Evolutionary conservation across 2,113 vertebrate species (phyloP).

Genomic region (Spea bombifrons): DNA sequence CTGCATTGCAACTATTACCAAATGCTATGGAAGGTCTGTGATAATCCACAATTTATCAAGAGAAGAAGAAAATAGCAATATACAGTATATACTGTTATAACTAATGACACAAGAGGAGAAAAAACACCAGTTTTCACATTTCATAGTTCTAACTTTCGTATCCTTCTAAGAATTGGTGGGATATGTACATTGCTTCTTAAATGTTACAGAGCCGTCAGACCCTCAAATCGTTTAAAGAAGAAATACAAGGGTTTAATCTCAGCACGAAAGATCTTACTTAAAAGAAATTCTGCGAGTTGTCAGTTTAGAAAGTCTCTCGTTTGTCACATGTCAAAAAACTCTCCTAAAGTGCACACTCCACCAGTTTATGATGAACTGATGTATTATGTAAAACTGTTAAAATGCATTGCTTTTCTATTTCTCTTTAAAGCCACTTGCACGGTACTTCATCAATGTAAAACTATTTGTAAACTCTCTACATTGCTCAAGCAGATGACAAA

Average conservation of each 20-base stretch:
- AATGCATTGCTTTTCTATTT: conserved; percentile 20
- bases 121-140: no score
- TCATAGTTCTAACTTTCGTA: no score
- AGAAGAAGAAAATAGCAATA: no score
- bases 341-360: conserved; percentile 24
- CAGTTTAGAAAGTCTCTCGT: conserved; percentile 25
- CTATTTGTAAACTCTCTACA: conserved; percentile 10
- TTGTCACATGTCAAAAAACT: conserved; percentile 32
- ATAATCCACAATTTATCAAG: no score
- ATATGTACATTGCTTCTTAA: no score
- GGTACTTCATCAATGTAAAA: conserved; percentile 7
- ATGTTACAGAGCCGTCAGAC: background rate
- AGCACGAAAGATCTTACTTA: conserved; percentile 2
- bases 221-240: background rate
- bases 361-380: conserved; percentile 15
- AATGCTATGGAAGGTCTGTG: no score
- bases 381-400: conserved; percentile 30
- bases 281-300: background rate
- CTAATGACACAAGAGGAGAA: no score
- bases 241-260: background rate
- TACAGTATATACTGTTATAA: no score
- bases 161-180: no score
- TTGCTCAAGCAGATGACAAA: background rate
- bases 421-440: background rate
- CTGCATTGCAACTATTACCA: no score